phyloP scores from a whole-genome alignment of 2,888 invertebrate species.

The Aphidoletes aphidimyza region DNA sequence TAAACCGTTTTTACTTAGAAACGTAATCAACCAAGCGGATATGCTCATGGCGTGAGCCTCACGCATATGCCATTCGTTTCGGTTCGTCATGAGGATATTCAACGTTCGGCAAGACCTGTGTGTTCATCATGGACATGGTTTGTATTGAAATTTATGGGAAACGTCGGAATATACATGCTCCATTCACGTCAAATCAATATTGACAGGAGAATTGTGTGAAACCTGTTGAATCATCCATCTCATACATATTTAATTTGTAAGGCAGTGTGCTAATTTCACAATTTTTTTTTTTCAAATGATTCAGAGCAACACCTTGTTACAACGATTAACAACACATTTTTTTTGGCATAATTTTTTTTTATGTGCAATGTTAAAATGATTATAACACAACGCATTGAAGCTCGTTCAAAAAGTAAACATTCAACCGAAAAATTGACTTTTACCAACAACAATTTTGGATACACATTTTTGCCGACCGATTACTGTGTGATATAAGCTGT shows the following conservation, averaged over 20 bases:
- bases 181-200: no score
- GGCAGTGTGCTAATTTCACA: background rate
- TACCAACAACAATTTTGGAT: background rate
- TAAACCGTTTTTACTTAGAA: no score
- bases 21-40: no score
- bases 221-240: background rate
- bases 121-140: no score
- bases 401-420: background rate
- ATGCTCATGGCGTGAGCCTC: no score
- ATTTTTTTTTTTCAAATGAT: background rate
- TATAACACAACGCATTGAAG: background rate
- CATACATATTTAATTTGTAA: constrained; percentile 23
- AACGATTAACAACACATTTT: background rate
- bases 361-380: background rate
- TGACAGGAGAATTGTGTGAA: no score
- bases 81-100: no score
- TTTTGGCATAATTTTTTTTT: background rate
- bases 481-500: background rate
- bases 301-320: background rate
- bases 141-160: no score
- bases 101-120: no score
- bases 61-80: no score
- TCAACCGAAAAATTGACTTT: background rate
- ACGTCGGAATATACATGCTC: no score
- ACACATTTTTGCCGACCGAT: no score